Evolutionary conservation across 2,797 vertebrate species (phyloP), one percentile per base, ranked within the genome.

Genomic region (Rhinoraja longicauda): DNA sequence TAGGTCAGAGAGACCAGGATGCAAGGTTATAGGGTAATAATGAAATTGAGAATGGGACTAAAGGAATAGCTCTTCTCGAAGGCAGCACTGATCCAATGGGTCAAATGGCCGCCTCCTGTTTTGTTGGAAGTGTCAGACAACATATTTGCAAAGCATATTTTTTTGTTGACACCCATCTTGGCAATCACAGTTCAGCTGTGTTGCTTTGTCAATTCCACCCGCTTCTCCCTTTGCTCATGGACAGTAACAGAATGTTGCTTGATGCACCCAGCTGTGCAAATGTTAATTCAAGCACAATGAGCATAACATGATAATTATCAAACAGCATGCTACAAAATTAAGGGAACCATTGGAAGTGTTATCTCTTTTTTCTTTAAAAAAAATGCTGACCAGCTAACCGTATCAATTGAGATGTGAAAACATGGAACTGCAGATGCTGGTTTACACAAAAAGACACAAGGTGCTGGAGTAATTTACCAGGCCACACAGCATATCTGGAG

Each of bases 201-300:
- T 6, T 32, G 6, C 4, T 10, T 53, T 21, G 59, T n/a, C 45
- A 86, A 32, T 59, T 59, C 10, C 15, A 64, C 29, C 94, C 93
- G 94, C 94, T 94, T 93, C 94, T 94, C 94, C 94, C 94, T 94
- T 95, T 93, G 13, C 88, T 92, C 94, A 93, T 93, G 94, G 92
- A 95, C 94, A 75, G 93, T 93, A 93, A 64, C 91, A 94, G 94
- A 92, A 82, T 4, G 90, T 88, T 64, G 15, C 15, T 88, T 36
- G 17, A 21, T 21, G 1, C 67, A 62, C 15, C 5, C 88, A 0
- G 2, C 7, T 88, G 17, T 36, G 57, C 57, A 36, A 19, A 10
- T 88, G 15, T 36, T 36, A 67, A 67, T 59, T 67, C 17, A 32
- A 62, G 0, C n/a, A 67, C 62, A 67, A 32, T 9, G 15, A 21